Evolutionary conservation across 2,113 vertebrate species (phyloP).

Genomic region (Cheirogaleus medius): DNA sequence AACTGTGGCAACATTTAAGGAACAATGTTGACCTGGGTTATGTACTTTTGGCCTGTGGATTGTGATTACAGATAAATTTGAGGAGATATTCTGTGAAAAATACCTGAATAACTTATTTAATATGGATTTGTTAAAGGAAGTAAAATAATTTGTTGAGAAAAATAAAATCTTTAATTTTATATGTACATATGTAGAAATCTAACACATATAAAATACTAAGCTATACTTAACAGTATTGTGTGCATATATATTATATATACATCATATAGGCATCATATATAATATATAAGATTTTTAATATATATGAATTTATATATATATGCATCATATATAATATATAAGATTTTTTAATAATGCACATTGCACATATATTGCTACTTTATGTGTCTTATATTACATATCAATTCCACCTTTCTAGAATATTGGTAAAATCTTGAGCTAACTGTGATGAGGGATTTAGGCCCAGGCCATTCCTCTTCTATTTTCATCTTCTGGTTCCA

Average conservation of each 20-base stretch:
- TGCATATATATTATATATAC: not conserved
- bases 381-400: not conserved
- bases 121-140: not conserved
- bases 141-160: not conserved
- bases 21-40: not conserved
- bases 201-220: not conserved
- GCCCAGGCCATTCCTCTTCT: not conserved
- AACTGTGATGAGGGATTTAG: not conserved
- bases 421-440: not conserved
- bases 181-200: not conserved
- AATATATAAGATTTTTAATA: not conserved
- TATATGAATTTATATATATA: not conserved
- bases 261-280: no score
- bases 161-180: not conserved
- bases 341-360: not conserved
- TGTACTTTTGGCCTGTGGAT: not conserved
- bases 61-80: not conserved
- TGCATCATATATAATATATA: not conserved
- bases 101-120: not conserved
- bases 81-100: not conserved
- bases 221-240: not conserved
- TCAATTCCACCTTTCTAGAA: not conserved
- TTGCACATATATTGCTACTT: not conserved
- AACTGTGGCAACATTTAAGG: not conserved
- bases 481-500: not conserved